Base-by-base conservation (phyloP, 2,797 vertebrate genomes). In the Bovichtus variegatus region DNA sequence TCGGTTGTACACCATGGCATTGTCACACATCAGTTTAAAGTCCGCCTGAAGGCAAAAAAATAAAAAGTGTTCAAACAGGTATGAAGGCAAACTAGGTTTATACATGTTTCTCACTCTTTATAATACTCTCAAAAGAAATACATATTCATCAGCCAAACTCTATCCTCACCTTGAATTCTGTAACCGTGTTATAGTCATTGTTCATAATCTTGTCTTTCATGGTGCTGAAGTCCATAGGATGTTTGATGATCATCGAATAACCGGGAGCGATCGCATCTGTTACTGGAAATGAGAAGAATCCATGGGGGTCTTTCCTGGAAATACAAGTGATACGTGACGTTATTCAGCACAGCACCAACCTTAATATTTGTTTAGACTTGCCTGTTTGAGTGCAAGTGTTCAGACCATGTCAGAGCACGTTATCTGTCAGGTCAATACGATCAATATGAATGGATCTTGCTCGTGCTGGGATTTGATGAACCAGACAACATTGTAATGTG, bases 11-110 rank as follows among this genome's bases (percentile, higher is more conserved):
- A 98, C 97, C 97, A 98, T 99, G 44, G 98, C 98, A 29, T 99
- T 99, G 87, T 99, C 98, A 88, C 98, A 99, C 98, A 99, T 99
- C 87, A 99, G 94, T 88, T 99, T 99, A 93, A 99, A 99, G 91
- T 99, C 98, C 36, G 96, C 98, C 98, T 99, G 91, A 59, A 82
- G 31, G 41, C 86, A 27, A 87, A 92, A n/a, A n/a, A n/a, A n/a
- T n/a, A n/a, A 36, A 84, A 80, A 51, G 23, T 23, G 21, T 75
- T 71, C 8, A 71, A 53, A 64, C 25, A 18, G 2, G 18, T 23
- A 55, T 72, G 1, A 74, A 25, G 21, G 21, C 0, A 31, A 40
- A 34, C 16, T 12, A 25, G 3, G 16, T 74, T 66, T 29, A 31
- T 7, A 43, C 11, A 49, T 9, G 31, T 31, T 10, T 72, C 2